phyloP scores from a whole-genome alignment of 2,888 invertebrate species.

The Drosophila kanekoi region DNA sequence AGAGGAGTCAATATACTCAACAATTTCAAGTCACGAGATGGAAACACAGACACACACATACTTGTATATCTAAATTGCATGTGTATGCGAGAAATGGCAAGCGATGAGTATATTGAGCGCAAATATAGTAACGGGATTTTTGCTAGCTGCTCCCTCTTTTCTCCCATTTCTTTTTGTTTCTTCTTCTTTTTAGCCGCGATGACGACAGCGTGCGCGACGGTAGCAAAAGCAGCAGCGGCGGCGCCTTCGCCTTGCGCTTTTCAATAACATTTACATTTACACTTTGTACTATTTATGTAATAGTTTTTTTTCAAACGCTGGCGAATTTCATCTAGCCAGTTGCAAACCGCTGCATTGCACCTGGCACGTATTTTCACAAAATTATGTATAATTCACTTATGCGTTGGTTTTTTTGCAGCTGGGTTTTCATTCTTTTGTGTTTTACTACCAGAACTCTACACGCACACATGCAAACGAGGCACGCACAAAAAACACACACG shows the following conservation, averaged over 20 bases:
- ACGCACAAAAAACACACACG: slow-evolving; percentile 62
- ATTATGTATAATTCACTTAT: slow-evolving; percentile 68
- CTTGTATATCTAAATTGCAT: slow-evolving; percentile 2
- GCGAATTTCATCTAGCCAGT: slow-evolving; percentile 52
- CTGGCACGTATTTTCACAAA: slow-evolving; percentile 46
- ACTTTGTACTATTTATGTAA: slow-evolving; percentile 77
- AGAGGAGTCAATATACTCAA: slow-evolving; percentile 65
- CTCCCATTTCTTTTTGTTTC: slow-evolving; percentile 39
- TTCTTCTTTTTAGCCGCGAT: slow-evolving; percentile 67
- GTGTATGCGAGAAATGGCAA: slow-evolving; percentile 47
- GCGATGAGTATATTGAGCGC: slow-evolving; percentile 55
- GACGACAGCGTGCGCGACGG: slow-evolving; percentile 72
- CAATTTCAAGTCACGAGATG: slow-evolving; percentile 67
- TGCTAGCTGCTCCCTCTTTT: slow-evolving; percentile 59
- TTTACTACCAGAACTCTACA: slow-evolving; percentile 71
- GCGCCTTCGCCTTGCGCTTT: slow-evolving; percentile 67
- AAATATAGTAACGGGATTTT: slow-evolving; percentile 62
- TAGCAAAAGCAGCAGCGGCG: slow-evolving; percentile 49
- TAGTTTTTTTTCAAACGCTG: slow-evolving; percentile 67
- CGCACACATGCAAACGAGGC: slow-evolving; percentile 54
- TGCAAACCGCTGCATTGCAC: slow-evolving; percentile 41
- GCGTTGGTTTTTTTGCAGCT: slow-evolving; percentile 34
- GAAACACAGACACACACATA: slow-evolving; percentile 21
- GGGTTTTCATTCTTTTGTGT: slow-evolving; percentile 54
- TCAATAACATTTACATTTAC: slow-evolving; percentile 80